Base-by-base conservation (phyloP, 2,888 invertebrate genomes). In the Ceraclea dissimilis region DNA sequence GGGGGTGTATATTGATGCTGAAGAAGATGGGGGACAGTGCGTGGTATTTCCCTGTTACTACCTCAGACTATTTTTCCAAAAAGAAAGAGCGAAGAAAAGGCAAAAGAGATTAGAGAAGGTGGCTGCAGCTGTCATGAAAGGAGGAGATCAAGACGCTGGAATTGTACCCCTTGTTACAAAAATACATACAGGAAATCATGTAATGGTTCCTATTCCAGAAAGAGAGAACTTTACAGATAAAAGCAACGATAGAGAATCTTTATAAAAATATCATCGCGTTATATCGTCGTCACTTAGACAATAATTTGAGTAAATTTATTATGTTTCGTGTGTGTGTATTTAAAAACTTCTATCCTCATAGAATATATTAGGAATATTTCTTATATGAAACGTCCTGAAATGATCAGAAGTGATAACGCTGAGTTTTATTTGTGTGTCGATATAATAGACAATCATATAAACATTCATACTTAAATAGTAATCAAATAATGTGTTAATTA, bases 1-100 rank as follows among this genome's bases (percentile, higher is more conserved):
- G 47, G 93, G 93, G 0, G 90, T 93, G 1, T 90, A 88, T 71
- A 89, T 92, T 53, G 93, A 93, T 70, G 92, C 88, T 0, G 90
- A 91, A 65, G 90, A 90, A 64, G 84, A 85, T 0, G 86, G 85
- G 1, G 89, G 90, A 16, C 85, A 89, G 65, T 90, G 91, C 67
- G 88, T 91, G 1, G 84, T 88, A 51, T 87, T 92, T 69, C 89
- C 91, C 2, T 89, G 90, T 67, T 87, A 88, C 67, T 93, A 91
- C 70, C 81, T 92, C 22, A 77, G 90, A 63, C 72, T 89, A 13
- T 88, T 88, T 71, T 86, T 90, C 72, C 80, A 84, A 66, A 81
- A 83, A 60, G 84, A 85, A 64, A 73, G 84, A 52, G 75, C 76
- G 50, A 84, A 84, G 70, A 85, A 83, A 66, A 69, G 78, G 59